A percentile compares a stretch with the other conserved stretches of the same genome.
These are phyloP conservation scores for Macrosiphum euphorbiae DNA, from an alignment of 2,888 invertebrate genomes.

Conservation along the genomic window DNA sequence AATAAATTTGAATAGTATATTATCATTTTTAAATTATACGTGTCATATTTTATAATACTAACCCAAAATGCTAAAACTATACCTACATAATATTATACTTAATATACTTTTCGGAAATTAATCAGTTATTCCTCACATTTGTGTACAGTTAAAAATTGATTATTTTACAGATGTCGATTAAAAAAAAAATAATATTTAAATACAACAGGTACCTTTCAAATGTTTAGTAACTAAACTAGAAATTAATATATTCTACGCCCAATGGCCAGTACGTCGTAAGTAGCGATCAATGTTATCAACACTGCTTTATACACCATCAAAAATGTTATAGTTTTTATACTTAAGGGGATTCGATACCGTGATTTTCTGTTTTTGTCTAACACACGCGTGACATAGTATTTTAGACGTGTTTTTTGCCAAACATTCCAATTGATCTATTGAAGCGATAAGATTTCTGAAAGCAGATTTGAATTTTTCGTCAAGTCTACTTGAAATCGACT, in stretches of 20 bases:
- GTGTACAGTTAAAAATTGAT: neutral
- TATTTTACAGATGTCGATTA: neutral
- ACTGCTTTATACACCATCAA: neutral
- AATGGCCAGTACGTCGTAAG: neutral
- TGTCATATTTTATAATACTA: neutral
- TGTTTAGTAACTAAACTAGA: neutral
- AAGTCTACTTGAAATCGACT: no score
- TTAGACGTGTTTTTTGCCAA: no score
- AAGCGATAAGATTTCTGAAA: no score
- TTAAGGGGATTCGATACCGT: no score
- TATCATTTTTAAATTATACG: neutral
- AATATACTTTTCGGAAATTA: neutral
- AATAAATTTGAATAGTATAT: slow-evolving; percentile 53
- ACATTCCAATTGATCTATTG: no score
- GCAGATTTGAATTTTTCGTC: no score
- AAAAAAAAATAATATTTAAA: neutral
- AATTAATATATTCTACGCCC: neutral
- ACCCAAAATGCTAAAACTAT: neutral
- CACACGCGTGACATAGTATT: no score
- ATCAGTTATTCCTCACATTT: neutral
- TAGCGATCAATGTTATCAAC: neutral
- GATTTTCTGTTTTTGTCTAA: no score
- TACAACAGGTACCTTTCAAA: neutral
- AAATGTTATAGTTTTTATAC: neutral
- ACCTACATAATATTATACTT: neutral